Base-by-base conservation (phyloP, 2,113 vertebrate genomes). In the Herpailurus yagouaroundi region DNA sequence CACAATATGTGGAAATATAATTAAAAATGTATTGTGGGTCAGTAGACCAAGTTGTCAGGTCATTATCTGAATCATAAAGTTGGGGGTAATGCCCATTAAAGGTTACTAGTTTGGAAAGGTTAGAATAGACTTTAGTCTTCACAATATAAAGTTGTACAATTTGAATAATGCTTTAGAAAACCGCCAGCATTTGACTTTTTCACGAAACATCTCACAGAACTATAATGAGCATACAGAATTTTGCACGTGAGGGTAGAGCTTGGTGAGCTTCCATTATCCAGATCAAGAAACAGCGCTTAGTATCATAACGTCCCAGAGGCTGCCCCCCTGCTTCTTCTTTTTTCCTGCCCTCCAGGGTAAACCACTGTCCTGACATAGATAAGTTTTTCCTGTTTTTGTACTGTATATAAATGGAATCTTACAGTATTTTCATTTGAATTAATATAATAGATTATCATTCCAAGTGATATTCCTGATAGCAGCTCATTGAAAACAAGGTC, bases 41-140 rank as follows among this genome's bases (percentile, higher is more conserved):
- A 83, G 83, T 36, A 27, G 79, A 84, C 82, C 91, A 95, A 91
- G 93, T 97, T 96, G 96, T 96, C 93, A 86, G 91, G 85, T 97
- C 83, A 94, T 97, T 97, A 97, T 91, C 77, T 77, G 91, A 97
- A 95, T 96, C 89, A 94, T 87, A 66, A 97, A 95, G 55, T 97
- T 82, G 68, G 52, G 93, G 86, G 82, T 86, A 89, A 82, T 94
- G 68, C 81, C 92, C 64, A 84, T 66, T 96, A 93, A 91, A 96
- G 55, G 57, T 83, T 95, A 85, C 94, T 50, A 89, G 73, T 97
- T 97, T 97, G 88, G 85, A 97, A 97, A 95, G 63, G 52, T 85
- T 82, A 93, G 81, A 92, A 64, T 91, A 89, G 45, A 91, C 89
- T 52, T 77, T 52, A 69, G 68, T 79, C 64, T 97, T 88, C 63